Base-by-base conservation (phyloP, 2,888 invertebrate species). In the Tipula unca region DNA sequence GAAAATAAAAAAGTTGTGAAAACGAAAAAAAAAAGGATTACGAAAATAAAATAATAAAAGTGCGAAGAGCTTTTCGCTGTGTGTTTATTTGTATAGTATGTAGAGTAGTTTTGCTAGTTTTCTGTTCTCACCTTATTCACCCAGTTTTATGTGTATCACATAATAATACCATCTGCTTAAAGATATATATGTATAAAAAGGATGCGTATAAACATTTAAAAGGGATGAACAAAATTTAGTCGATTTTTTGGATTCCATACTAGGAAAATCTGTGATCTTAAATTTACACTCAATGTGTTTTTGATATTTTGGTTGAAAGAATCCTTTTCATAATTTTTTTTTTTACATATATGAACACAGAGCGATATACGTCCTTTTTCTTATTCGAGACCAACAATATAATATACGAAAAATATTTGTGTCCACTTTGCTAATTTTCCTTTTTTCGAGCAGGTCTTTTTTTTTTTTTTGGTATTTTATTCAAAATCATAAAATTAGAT, bases 251-350 rank as follows among this genome's bases (percentile, higher is more conserved):
- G n/a, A 17, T 36, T 36, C 36, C 17, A 69, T 69, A 10, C 3
- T 25, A 25, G 69, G 20, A 69, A 69, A 69, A 69, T 69, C 10
- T 69, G 69, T 69, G 69, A 69, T 69, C 69, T 69, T 69, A 69
- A 69, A 69, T 69, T 69, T 69, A 69, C 69, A 69, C 69, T 69
- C 69, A 69, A 69, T 69, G 69, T 69, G 69, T 69, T 69, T 69
- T 69, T 69, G 10, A 69, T 69, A 69, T 69, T 69, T 69, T 69
- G 69, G 69, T 69, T 69, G 20, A 54, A 17, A 20, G 69, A 25
- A 69, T 25, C 69, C 69, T 69, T 69, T 25, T 48, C 17, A 5
- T 48, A 4, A 13, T 39, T 39, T 48, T n/a, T 42, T n/a, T 42
- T n/a, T 42, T 42, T 32, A 32, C n/a, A 32, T 36, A 8, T 36